These are phyloP conservation scores for Phoenicopterus ruber DNA, from an alignment of 2,113 vertebrate species.

Conservation along the genomic window DNA sequence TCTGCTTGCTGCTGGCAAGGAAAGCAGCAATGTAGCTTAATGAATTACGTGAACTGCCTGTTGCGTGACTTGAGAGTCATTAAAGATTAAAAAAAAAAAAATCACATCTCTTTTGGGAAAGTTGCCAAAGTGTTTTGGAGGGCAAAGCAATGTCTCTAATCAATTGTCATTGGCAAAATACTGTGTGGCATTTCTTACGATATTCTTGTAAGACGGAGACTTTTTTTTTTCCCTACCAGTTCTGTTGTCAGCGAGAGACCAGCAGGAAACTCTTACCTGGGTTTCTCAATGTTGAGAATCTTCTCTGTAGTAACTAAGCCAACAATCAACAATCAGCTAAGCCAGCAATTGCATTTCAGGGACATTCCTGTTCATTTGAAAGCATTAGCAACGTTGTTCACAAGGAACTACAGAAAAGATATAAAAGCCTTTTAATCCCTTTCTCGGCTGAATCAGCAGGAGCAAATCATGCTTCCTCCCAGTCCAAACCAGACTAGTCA, in stretches of 20 bases:
- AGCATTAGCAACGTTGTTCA: background rate
- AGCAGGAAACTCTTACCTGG: background rate
- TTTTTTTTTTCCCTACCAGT: background rate
- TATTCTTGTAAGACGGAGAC: background rate
- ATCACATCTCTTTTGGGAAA: background rate
- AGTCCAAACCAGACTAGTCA: background rate
- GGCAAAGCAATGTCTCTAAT: background rate
- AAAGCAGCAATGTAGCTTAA: background rate
- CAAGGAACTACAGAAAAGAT: background rate
- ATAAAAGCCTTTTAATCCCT: background rate
- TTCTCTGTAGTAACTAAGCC: background rate
- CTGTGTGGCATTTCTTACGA: background rate
- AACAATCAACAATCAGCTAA: too few relatives aligned
- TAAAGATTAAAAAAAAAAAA: background rate
- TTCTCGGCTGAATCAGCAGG: background rate
- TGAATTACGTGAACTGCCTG: conserved; percentile 23
- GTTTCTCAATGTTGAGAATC: background rate
- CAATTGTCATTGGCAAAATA: background rate
- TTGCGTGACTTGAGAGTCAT: conserved; percentile 11
- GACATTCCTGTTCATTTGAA: background rate
- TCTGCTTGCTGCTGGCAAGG: conserved; percentile 4
- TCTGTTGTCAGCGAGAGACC: background rate
- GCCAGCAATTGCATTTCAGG: background rate
- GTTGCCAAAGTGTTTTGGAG: background rate
- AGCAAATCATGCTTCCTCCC: background rate